Conservation (phyloP, 2,888 invertebrate genomes). For the Alsophila aescularia region DNA sequence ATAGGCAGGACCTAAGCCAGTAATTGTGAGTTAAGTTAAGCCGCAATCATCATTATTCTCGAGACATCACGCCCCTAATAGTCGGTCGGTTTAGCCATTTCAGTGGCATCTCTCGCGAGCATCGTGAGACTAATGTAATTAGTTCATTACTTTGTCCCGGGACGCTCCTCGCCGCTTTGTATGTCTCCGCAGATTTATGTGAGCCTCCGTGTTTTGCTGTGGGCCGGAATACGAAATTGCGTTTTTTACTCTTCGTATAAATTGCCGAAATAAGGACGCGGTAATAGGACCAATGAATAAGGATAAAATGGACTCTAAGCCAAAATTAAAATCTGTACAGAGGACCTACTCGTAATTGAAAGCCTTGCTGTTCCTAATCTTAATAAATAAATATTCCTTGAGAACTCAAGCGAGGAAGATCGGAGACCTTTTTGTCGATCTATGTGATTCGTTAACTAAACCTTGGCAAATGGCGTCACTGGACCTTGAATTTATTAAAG, state of each 20-base stretch:
- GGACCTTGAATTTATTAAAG: slow-evolving; percentile 64
- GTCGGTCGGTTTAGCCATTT: slow-evolving; percentile 62
- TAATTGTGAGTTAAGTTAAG: slow-evolving; percentile 47
- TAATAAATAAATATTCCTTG: slow-evolving; percentile 42
- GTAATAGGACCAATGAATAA: slow-evolving; percentile 50
- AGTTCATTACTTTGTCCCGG: slow-evolving; percentile 77
- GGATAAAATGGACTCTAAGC: slow-evolving; percentile 44
- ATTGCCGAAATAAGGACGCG: slow-evolving; percentile 52
- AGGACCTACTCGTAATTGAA: slow-evolving; percentile 31
- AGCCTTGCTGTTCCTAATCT: slow-evolving; percentile 35
- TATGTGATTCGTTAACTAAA: slow-evolving; percentile 52
- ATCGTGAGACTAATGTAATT: slow-evolving; percentile 77
- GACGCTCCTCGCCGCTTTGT: slow-evolving; percentile 61
- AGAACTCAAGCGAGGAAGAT: slow-evolving; percentile 50
- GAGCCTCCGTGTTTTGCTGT: slow-evolving; percentile 62
- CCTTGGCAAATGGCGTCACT: slow-evolving; percentile 61
- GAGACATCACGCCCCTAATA: slow-evolving; percentile 58
- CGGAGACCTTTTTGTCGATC: slow-evolving; percentile 51
- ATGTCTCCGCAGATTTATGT: slow-evolving; percentile 71
- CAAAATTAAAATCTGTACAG: slow-evolving; percentile 39
- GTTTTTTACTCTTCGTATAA: slow-evolving; percentile 54
- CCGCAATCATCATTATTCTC: slow-evolving; percentile 55
- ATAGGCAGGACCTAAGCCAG: slow-evolving; percentile 36
- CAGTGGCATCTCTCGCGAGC: slow-evolving; percentile 59
- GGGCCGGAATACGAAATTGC: slow-evolving; percentile 60